Percentiles rank a stretch among this genome's conserved stretches.
These are phyloP conservation scores for Rhinogobio ventralis DNA, from an alignment of 2,797 vertebrate genomes.

Conservation along the genomic window DNA sequence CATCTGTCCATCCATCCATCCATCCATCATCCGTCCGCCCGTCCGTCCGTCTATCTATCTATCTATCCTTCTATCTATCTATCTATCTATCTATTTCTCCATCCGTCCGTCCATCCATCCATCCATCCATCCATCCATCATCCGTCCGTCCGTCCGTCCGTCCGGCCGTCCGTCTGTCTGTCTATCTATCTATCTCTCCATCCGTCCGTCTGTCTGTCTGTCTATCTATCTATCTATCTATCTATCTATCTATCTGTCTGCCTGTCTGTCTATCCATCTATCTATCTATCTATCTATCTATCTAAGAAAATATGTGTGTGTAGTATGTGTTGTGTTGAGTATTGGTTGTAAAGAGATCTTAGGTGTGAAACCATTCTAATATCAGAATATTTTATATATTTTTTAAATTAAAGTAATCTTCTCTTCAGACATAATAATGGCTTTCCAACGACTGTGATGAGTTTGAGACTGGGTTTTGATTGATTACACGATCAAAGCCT, in stretches of 20 bases:
- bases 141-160: too few species aligned
- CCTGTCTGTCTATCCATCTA: neutral
- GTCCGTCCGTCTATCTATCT: too few species aligned
- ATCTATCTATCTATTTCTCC: too few species aligned
- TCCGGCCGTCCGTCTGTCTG: too few species aligned
- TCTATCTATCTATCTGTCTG: neutral
- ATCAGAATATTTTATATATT: conserved; percentile 43
- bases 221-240: neutral
- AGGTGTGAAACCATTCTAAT: conserved; percentile 67
- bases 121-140: too few species aligned
- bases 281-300: neutral
- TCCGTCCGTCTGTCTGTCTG: too few species aligned
- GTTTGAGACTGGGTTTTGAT: conserved; percentile 65
- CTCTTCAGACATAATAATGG: conserved; percentile 67
- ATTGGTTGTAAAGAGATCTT: neutral
- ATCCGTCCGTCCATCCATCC: fast-evolving
- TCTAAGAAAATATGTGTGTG: neutral
- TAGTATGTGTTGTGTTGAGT: neutral
- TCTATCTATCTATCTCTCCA: too few species aligned
- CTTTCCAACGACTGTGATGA: conserved; percentile 31
- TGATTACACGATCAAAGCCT: conserved; percentile 72
- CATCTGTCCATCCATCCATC: too few species aligned
- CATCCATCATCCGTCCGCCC: too few species aligned
- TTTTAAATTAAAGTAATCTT: conserved; percentile 61
- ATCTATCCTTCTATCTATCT: too few species aligned